Conservation (phyloP, 2,888 invertebrate species). For the Chrysolina americana region DNA sequence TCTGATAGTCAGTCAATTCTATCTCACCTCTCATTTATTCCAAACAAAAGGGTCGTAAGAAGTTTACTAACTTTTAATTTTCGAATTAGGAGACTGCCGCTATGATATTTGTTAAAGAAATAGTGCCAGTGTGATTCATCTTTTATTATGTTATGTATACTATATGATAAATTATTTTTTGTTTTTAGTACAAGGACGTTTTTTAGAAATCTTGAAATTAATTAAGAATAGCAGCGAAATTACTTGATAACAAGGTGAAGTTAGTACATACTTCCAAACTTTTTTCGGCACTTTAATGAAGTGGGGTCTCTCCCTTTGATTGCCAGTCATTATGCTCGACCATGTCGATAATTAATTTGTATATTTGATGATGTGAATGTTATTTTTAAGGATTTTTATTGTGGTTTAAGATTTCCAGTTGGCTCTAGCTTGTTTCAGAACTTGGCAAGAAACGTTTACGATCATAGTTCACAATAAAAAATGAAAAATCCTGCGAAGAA, state of each 20-base stretch:
- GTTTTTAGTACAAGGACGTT: neutral
- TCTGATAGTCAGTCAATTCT: constrained; percentile 12
- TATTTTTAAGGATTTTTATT: constrained; percentile 17
- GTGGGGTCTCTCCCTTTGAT: neutral
- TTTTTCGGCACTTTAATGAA: constrained; percentile 21
- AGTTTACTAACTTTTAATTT: constrained; percentile 16
- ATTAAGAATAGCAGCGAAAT: neutral
- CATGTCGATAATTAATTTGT: constrained; percentile 24
- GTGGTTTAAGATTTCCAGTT: neutral
- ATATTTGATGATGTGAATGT: constrained; percentile 23
- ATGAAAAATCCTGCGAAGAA: no score
- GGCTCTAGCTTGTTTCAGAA: constrained; percentile 4
- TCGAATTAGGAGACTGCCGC: constrained; percentile 2
- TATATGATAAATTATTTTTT: constrained; percentile 25
- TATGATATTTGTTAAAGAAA: constrained; percentile 23
- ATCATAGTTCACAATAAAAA: no score
- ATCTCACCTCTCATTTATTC: neutral
- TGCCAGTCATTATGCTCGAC: constrained; percentile 13
- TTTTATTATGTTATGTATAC: constrained; percentile 20
- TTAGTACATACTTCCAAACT: constrained; percentile 28
- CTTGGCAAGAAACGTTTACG: neutral
- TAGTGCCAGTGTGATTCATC: constrained; percentile 12
- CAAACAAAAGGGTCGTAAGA: constrained; percentile 10
- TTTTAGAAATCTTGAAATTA: constrained; percentile 3
- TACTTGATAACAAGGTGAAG: neutral